Conservation (phyloP, 2,888 invertebrate genomes). For the Ephialtes manifestator region DNA sequence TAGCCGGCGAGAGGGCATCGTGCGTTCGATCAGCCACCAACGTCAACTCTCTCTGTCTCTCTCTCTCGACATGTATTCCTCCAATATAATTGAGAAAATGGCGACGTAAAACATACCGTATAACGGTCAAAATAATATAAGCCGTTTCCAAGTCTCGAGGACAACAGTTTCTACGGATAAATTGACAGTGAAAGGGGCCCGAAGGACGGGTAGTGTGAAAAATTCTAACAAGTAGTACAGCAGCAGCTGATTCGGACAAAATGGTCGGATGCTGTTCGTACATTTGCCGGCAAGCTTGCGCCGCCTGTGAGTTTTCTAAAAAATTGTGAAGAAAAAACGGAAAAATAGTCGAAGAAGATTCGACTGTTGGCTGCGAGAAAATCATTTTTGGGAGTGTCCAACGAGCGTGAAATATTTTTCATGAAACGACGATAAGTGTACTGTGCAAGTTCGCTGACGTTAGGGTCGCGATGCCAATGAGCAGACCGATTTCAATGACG, state of each 20-base stretch:
- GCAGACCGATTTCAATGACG: conserved; percentile 4
- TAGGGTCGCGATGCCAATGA: conserved; percentile 35
- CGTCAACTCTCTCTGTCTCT: conserved; percentile 22
- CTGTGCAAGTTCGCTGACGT: conserved; percentile 6
- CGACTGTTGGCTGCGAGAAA: not conserved
- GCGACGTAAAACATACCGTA: conserved; percentile 10
- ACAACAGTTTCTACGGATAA: not conserved
- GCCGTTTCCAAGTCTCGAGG: not conserved
- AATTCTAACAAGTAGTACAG: conserved; percentile 76
- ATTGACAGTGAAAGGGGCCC: not conserved
- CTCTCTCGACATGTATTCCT: conserved; percentile 11
- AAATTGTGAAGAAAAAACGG: conserved; percentile 11
- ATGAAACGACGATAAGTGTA: not conserved
- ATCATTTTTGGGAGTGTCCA: not conserved
- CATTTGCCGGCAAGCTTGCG: conserved; percentile 61
- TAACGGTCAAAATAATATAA: not conserved
- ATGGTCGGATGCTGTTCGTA: conserved; percentile 76
- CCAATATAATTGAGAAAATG: conserved; percentile 25
- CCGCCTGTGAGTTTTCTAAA: not conserved
- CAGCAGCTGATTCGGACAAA: conserved; percentile 80
- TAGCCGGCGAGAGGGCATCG: conserved; percentile 70
- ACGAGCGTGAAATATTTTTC: not conserved
- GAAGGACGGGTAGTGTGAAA: not conserved
- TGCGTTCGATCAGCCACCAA: conserved; percentile 59
- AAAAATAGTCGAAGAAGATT: not conserved